phyloP scores from a whole-genome alignment of 2,888 invertebrate species.

The Mimumesa dahlbomi region DNA sequence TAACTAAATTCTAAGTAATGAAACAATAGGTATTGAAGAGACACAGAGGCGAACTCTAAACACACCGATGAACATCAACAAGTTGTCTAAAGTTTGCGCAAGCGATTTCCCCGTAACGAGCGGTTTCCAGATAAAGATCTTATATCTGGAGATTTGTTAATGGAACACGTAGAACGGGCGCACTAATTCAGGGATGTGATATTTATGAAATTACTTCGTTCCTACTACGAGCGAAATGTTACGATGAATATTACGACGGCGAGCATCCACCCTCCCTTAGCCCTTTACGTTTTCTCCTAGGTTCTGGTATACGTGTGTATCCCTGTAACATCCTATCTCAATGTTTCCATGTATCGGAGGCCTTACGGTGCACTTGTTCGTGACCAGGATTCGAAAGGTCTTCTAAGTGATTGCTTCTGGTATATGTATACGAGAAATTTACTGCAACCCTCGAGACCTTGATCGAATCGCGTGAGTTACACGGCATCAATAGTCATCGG shows the following conservation, averaged over 20 bases:
- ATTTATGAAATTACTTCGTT: too few species aligned
- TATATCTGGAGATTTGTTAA: too few species aligned
- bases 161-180: too few species aligned
- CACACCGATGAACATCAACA: constrained; percentile 5
- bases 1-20: constrained; percentile 6
- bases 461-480: constrained; percentile 21
- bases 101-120: constrained; percentile 1
- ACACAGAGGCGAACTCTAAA: constrained; percentile 13
- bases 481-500: background rate
- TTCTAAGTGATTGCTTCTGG: constrained; percentile 62
- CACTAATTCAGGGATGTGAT: too few species aligned
- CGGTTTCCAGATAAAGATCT: background rate
- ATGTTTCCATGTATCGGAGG: constrained; percentile 23
- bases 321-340: too few species aligned
- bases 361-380: constrained; percentile 56
- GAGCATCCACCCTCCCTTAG: too few species aligned
- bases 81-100: constrained; percentile 8
- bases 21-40: background rate
- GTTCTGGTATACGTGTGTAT: too few species aligned
- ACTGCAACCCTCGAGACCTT: constrained; percentile 10
- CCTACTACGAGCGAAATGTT: too few species aligned
- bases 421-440: constrained; percentile 37
- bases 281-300: too few species aligned
- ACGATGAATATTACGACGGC: too few species aligned
- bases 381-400: constrained; percentile 59